Evolutionary conservation across 2,888 invertebrate species (phyloP), one percentile per base, ranked within the genome.

Genomic region (Oasisia sp.): DNA sequence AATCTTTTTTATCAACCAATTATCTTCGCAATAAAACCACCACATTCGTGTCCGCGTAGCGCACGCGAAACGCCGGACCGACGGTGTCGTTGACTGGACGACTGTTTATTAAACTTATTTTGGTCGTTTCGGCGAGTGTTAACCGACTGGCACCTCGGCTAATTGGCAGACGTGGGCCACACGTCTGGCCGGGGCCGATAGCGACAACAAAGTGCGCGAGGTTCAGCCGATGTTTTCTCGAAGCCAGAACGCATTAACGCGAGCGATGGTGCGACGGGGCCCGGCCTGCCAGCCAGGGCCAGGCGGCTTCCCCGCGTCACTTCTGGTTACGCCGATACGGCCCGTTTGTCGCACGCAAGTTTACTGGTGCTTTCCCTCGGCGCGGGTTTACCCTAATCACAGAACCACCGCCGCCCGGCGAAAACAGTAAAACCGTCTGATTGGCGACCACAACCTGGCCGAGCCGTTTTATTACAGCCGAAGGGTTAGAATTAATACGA

Each of bases 221-320:
- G 74, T 19, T 74, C 74, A 74, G 74, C 74, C 74, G 74, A 74
- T 74, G 74, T 74, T 74, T 74, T 74, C 74, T 74, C 74, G 19
- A 74, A 74, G 74, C 74, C 74, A 74, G 74, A 74, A 74, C 74
- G 74, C 27, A 74, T 74, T 74, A 74, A 27, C 74, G 74, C 74
- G 74, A 74, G 74, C n/a, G 74, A n/a, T 27, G 27, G 5, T 5
- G 74, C 14, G 74, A 74, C 74, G 74, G 4, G 74, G 7, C 27
- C 74, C 74, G 74, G 74, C 74, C 74, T 74, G 74, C 19, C 19
- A 74, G 74, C 74, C 27, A 19, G 74, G 74, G 19, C 74, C 74
- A 74, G 74, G 74, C 74, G 74, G 27, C 74, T 74, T 74, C 74
- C 74, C 4, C 74, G 74, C 19, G 74, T 74, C 74, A 74, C 3